Percentiles rank a stretch among this genome's conserved stretches.
Conservation (phyloP, 2,797 vertebrate genomes). For the Okamejei kenojei region DNA sequence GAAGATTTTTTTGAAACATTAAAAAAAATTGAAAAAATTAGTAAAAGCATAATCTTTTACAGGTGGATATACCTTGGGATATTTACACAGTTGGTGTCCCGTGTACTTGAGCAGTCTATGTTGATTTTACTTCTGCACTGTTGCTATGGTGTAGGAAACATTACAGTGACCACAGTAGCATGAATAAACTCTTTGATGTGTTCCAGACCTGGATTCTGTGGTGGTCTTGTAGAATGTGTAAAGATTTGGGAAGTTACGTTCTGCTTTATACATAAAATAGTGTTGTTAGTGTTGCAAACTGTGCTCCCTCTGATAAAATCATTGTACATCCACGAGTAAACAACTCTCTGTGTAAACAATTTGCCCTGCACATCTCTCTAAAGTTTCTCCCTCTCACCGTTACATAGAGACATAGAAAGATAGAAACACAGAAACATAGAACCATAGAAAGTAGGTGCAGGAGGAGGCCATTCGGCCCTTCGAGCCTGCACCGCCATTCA, state of each 20-base stretch:
- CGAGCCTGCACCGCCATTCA: too few species aligned
- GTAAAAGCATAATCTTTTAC: conserved; percentile 2
- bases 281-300: background rate
- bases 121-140: conserved; percentile 16
- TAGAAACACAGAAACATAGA: too few species aligned
- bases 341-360: too few species aligned
- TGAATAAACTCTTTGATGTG: conserved; percentile 35
- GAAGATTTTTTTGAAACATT: background rate
- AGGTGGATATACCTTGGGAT: conserved; percentile 22
- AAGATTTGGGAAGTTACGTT: background rate
- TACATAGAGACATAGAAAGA: too few species aligned
- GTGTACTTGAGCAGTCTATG: background rate
- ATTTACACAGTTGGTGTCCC: conserved; percentile 32
- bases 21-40: background rate
- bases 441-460: too few species aligned
- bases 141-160: conserved; percentile 29
- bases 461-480: too few species aligned
- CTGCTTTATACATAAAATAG: background rate
- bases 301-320: background rate
- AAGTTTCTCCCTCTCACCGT: too few species aligned
- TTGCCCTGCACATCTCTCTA: too few species aligned
- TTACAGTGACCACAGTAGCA: conserved; percentile 21
- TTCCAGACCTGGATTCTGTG: background rate
- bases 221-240: conserved; percentile 1
- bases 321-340: too few species aligned